phyloP scores from a whole-genome alignment of 2,888 invertebrate species.

The Rhagium mordax region DNA sequence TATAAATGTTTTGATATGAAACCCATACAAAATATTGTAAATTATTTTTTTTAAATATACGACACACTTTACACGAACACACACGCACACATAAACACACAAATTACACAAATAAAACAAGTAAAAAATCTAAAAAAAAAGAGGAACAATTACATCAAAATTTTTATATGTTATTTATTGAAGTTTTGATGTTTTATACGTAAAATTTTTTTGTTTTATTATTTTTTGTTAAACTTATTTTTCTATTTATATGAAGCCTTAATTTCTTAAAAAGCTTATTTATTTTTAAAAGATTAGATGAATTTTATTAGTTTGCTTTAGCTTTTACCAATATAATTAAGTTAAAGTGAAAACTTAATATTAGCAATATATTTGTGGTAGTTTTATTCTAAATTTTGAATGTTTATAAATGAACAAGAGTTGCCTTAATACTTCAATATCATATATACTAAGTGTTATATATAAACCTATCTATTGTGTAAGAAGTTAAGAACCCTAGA shows the following conservation, averaged over 20 bases:
- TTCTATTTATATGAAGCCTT: constrained; percentile 37
- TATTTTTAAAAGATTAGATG: constrained; percentile 33
- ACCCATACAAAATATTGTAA: constrained; percentile 27
- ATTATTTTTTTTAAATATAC: constrained; percentile 44
- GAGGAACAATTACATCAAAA: constrained; percentile 34
- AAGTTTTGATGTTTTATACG: constrained; percentile 26
- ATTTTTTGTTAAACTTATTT: constrained; percentile 37
- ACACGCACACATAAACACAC: constrained; percentile 43
- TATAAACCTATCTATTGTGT: constrained; percentile 26
- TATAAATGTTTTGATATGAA: constrained; percentile 30
- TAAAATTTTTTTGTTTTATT: constrained; percentile 4
- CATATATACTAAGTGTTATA: constrained; percentile 42
- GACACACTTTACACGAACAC: constrained; percentile 35
- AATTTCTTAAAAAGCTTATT: constrained; percentile 38
- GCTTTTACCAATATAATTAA: constrained; percentile 32
- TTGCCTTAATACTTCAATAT: constrained; percentile 51
- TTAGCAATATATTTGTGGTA: constrained; percentile 46
- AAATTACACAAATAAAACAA: constrained; percentile 42
- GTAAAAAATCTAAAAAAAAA: constrained; percentile 45
- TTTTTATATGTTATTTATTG: constrained; percentile 36
- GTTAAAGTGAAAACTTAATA: neutral
- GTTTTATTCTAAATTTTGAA: constrained; percentile 53
- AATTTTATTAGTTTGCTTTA: constrained; percentile 35
- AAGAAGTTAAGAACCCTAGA: constrained; percentile 16
- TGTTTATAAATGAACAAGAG: constrained; percentile 34